Conservation (phyloP, 1,140 invertebrate genomes). For the Lepidotrigona ventralis region DNA sequence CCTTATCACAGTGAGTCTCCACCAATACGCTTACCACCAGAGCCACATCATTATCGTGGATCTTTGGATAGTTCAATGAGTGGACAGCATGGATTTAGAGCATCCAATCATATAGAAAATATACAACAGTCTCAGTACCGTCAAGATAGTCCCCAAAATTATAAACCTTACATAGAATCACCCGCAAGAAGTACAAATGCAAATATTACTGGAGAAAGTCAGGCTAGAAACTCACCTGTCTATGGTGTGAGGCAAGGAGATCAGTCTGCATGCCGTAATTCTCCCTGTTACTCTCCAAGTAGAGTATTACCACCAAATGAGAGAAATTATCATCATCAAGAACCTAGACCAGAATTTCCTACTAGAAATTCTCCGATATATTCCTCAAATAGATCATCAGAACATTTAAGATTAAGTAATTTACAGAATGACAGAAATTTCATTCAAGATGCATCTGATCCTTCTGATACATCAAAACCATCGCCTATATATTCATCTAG, state of each 20-base stretch:
- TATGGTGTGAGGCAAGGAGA: slow-evolving; percentile 65
- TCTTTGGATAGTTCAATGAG: slow-evolving; percentile 58
- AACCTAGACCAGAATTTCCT: slow-evolving; percentile 64
- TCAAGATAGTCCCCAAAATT: slow-evolving; percentile 66
- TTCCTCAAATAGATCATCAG: slow-evolving; percentile 66
- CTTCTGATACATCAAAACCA: slow-evolving; percentile 52
- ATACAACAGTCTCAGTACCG: slow-evolving; percentile 75
- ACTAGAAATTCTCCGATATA: slow-evolving; percentile 68
- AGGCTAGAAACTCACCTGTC: slow-evolving; percentile 68
- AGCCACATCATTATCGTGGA: slow-evolving; percentile 71
- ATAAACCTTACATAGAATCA: slow-evolving; percentile 71
- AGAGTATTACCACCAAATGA: slow-evolving; percentile 66
- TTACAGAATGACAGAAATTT: slow-evolving; percentile 67
- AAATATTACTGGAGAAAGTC: slow-evolving; percentile 66
- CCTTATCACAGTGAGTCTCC: slow-evolving; percentile 71
- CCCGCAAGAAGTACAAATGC: slow-evolving; percentile 55
- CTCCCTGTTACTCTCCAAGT: slow-evolving; percentile 70
- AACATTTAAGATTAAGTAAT: slow-evolving; percentile 60
- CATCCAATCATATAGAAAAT: slow-evolving; percentile 68
- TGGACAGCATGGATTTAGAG: slow-evolving; percentile 58
- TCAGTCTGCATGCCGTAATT: slow-evolving; percentile 62
- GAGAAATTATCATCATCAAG: slow-evolving; percentile 68
- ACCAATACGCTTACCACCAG: slow-evolving; percentile 65
- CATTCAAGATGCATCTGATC: slow-evolving; percentile 59
- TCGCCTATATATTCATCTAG: slow-evolving; percentile 61